Evolutionary conservation across 2,888 invertebrate genomes (phyloP).

Genomic region (Noctua janthina): DNA sequence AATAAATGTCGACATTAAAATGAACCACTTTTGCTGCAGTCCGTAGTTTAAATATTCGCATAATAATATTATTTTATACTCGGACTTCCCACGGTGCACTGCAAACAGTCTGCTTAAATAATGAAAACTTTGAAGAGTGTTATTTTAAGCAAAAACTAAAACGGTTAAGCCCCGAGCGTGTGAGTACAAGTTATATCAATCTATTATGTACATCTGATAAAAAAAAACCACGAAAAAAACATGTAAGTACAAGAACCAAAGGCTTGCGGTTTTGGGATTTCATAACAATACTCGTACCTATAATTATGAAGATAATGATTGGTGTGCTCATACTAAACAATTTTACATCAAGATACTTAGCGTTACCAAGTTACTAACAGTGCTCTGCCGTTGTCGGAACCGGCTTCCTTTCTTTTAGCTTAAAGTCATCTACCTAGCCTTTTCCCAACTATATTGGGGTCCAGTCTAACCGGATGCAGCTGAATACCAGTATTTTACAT

Average conservation of each 20-base stretch:
- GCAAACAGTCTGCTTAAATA: conserved; percentile 1
- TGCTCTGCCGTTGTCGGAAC: neutral
- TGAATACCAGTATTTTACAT: no score
- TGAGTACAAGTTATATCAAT: neutral
- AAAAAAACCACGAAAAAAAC: conserved; percentile 2
- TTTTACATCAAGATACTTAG: neutral
- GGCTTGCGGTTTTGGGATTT: neutral
- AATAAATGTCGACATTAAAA: conserved; percentile 57
- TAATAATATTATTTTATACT: conserved; percentile 41
- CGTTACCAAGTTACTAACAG: neutral
- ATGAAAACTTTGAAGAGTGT: conserved; percentile 9
- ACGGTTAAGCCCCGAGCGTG: neutral
- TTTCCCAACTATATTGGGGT: no score
- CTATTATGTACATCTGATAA: neutral
- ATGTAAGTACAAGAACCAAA: neutral
- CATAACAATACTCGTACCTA: neutral
- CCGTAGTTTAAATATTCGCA: conserved; percentile 41
- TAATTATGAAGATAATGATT: neutral
- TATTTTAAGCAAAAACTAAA: neutral
- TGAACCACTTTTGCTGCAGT: conserved; percentile 44
- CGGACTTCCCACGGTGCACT: conserved; percentile 14
- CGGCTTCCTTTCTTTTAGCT: neutral
- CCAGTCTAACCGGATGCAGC: no score
- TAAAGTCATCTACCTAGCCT: no score
- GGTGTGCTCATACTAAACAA: neutral